These are phyloP conservation scores for Lucilia sericata DNA, from an alignment of 1,140 invertebrate species.

Conservation along the genomic window DNA sequence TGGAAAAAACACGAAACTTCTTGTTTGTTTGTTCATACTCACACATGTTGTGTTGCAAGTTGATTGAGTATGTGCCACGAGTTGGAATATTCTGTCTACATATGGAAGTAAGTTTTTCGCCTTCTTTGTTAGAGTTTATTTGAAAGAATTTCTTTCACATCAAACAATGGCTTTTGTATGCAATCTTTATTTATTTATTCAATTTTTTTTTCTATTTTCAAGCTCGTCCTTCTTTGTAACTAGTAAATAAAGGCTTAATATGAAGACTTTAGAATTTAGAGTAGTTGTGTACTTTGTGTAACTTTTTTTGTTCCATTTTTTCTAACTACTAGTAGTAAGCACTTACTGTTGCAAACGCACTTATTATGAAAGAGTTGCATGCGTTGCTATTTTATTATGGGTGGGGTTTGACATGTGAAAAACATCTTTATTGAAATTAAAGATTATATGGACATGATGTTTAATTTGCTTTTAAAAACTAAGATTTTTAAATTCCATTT, in stretches of 20 bases:
- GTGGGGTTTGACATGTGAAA: too few relatives aligned
- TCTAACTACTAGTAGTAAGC: too few relatives aligned
- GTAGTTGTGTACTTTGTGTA: not conserved
- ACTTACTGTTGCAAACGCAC: too few relatives aligned
- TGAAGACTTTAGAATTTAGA: not conserved
- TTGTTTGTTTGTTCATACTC: not conserved
- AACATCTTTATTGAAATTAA: too few relatives aligned
- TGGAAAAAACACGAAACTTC: not conserved
- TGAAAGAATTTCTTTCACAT: slow-evolving; percentile 12
- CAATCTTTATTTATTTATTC: not conserved
- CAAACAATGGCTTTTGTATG: slow-evolving; percentile 28
- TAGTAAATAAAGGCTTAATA: slow-evolving; percentile 21
- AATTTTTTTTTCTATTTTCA: too few relatives aligned
- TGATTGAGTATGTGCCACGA: not conserved
- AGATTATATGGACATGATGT: too few relatives aligned
- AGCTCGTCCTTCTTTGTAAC: not conserved
- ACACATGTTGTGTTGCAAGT: not conserved
- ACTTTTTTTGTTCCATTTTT: not conserved
- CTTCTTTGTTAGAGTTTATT: not conserved
- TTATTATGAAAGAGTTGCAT: too few relatives aligned
- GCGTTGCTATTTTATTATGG: too few relatives aligned
- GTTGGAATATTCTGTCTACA: not conserved
- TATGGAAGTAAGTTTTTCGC: too few relatives aligned
- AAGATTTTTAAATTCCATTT: too few relatives aligned
- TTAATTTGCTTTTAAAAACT: too few relatives aligned